Conservation (phyloP, 2,888 invertebrate species). For the Drosophila paranaensis region DNA sequence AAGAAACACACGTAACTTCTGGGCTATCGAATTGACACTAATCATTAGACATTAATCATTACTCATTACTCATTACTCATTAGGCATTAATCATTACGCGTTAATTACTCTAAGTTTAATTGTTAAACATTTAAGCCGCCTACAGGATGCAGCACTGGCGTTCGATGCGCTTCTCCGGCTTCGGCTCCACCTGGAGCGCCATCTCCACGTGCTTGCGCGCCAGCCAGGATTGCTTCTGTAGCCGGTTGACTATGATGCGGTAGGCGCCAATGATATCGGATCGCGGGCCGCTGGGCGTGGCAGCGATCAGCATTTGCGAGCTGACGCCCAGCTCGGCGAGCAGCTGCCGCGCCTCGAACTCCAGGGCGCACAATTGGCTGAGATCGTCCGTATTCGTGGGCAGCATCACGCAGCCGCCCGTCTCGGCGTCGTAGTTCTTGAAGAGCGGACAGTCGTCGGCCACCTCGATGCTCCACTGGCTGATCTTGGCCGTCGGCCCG, state of each 20-base stretch:
- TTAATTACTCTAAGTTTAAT: conserved; percentile 15
- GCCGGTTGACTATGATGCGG: conserved; percentile 88
- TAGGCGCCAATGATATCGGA: conserved; percentile 90
- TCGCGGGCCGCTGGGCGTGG: conserved; percentile 87
- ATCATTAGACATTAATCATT: conserved; percentile 16
- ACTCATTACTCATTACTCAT: conserved; percentile 2
- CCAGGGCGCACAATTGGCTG: conserved; percentile 83
- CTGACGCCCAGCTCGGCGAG: conserved; percentile 87
- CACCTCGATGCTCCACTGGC: conserved; percentile 79
- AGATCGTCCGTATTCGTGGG: conserved; percentile 84
- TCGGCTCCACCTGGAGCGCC: conserved; percentile 83
- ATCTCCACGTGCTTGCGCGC: conserved; percentile 83
- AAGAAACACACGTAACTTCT: conserved; percentile 33
- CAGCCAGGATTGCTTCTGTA: conserved; percentile 85
- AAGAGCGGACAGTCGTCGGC: conserved; percentile 81
- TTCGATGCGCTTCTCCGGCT: conserved; percentile 80
- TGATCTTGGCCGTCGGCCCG: conserved; percentile 58
- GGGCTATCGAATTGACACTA: conserved; percentile 47
- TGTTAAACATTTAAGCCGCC: conserved; percentile 45
- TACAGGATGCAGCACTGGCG: conserved; percentile 82
- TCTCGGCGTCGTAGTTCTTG: conserved; percentile 85
- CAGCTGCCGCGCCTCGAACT: conserved; percentile 86
- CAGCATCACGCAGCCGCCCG: conserved; percentile 85
- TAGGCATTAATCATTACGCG: conserved; percentile 2
- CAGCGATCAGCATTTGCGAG: conserved; percentile 86